Evolutionary conservation across 2,888 invertebrate species (phyloP), one percentile per base, ranked within the genome.

Genomic region (Plebejus argus): DNA sequence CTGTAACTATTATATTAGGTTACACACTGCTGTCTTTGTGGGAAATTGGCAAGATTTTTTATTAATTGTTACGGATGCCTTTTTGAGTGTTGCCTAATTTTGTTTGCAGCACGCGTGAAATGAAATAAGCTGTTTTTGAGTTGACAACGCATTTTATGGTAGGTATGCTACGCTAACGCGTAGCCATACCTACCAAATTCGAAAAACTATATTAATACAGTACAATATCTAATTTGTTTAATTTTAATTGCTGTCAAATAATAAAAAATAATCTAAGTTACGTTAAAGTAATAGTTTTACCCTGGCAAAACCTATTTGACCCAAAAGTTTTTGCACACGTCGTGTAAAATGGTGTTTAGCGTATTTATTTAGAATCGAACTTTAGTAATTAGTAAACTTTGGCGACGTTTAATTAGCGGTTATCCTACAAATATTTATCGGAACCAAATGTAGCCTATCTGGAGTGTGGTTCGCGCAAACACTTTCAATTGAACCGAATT

Each of bases 261-360:
- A 28, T 28, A 28, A 28, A 28, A 28, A 28, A 28, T 28, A 28
- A 28, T 28, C 28, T 28, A 28, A 28, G 28, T 28, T 2, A 28
- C 28, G 2, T 28, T 28, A 28, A 28, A 28, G 28, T 28, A 28
- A 28, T 28, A 28, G 56, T 58, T 8, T 20, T 8, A 58, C 2
- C 2, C 7, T n/a, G 58, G 20, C n/a, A 23, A 23, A n/a, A 61
- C 23, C 23, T 23, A 61, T 61, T 61, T 0, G 10, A 66, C 66
- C 66, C 66, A 66, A 66, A 66, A 66, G 28, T 66, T 66, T 66
- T 23, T 23, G 20, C 20, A 66, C 8, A 66, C 28, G 18, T 15
- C 15, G 18, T 66, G 18, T 66, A 28, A 66, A 28, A 66, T 76
- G 80, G 81, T 84, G 88, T 87, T 82, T 8, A 71, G 10, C 20